Evolutionary conservation across 1,140 invertebrate genomes (phyloP).

Genomic region (Bombyx mandarina): DNA sequence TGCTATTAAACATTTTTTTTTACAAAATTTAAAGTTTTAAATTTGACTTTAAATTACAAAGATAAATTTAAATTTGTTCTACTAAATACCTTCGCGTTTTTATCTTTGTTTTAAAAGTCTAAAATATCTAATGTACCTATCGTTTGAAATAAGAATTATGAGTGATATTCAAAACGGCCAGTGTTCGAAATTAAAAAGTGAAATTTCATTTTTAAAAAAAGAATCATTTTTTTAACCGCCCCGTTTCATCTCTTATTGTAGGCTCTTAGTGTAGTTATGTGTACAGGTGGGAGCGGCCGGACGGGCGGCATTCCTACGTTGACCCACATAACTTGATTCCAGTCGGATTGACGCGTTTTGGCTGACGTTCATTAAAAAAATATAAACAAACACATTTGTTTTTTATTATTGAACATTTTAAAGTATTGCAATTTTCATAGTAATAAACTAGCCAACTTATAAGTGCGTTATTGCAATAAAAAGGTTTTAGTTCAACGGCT

Average conservation of each 20-base stretch:
- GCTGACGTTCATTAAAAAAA: conserved; percentile 2
- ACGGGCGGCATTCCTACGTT: conserved; percentile 45
- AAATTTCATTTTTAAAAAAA: no score
- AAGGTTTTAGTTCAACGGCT: no score
- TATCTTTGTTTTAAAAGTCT: neutral
- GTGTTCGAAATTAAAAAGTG: neutral
- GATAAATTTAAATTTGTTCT: neutral
- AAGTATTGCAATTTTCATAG: no score
- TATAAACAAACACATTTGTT: neutral
- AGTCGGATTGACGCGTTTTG: conserved; percentile 20
- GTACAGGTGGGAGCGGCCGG: conserved; percentile 48
- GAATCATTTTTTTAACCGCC: neutral
- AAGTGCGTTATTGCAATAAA: no score
- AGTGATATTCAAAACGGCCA: neutral
- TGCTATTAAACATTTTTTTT: neutral
- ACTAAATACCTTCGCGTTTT: neutral
- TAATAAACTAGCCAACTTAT: no score
- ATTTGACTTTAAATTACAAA: neutral
- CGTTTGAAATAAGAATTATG: neutral
- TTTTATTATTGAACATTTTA: no score
- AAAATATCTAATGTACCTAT: neutral
- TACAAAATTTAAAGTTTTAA: neutral
- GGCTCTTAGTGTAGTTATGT: conserved; percentile 1
- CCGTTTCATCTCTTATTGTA: conserved; percentile 3
- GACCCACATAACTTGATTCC: conserved; percentile 50